Conservation (phyloP, 2,113 vertebrate genomes). For the Amblyopsis rosae region DNA sequence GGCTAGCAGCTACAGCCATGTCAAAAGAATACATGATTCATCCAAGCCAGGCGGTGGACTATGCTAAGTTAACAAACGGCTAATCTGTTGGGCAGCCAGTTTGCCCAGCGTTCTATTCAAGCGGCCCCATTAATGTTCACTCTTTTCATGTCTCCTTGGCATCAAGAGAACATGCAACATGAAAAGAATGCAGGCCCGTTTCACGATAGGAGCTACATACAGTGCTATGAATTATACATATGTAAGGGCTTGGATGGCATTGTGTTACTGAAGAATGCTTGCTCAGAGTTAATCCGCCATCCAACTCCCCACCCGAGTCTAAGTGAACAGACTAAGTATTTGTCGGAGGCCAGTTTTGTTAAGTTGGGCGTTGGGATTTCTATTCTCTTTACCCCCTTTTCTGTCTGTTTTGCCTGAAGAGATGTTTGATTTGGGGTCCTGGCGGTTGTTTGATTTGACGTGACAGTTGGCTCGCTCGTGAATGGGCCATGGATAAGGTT, state of each 20-base stretch:
- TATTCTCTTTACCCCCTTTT: conserved; percentile 18
- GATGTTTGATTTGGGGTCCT: conserved; percentile 67
- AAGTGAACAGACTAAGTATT: conserved; percentile 56
- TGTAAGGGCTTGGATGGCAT: conserved; percentile 52
- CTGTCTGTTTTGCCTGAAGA: conserved; percentile 52
- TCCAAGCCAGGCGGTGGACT: conserved; percentile 34
- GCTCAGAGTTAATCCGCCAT: conserved; percentile 61
- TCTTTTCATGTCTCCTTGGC: conserved; percentile 23
- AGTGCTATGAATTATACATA: conserved; percentile 71
- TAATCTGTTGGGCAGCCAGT: conserved; percentile 27
- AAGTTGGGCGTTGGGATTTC: conserved; percentile 57
- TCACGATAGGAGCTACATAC: conserved; percentile 44
- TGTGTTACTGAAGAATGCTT: conserved; percentile 57
- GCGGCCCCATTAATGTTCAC: conserved; percentile 6
- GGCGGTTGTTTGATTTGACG: conserved; percentile 64
- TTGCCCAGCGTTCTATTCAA: conserved; percentile 17
- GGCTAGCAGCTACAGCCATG: conserved; percentile 35
- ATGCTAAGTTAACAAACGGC: conserved; percentile 43
- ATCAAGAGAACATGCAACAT: conserved; percentile 41
- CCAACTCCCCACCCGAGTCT: conserved; percentile 45
- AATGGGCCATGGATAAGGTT: conserved; percentile 65
- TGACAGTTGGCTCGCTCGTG: conserved; percentile 69
- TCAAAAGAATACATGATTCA: conserved; percentile 38
- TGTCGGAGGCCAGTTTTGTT: conserved; percentile 67
- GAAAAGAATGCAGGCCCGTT: conserved; percentile 44